Percentiles rank a stretch among this genome's conserved stretches.
Conservation (phyloP, 2,888 invertebrate species). For the Eristalis arbustorum region DNA sequence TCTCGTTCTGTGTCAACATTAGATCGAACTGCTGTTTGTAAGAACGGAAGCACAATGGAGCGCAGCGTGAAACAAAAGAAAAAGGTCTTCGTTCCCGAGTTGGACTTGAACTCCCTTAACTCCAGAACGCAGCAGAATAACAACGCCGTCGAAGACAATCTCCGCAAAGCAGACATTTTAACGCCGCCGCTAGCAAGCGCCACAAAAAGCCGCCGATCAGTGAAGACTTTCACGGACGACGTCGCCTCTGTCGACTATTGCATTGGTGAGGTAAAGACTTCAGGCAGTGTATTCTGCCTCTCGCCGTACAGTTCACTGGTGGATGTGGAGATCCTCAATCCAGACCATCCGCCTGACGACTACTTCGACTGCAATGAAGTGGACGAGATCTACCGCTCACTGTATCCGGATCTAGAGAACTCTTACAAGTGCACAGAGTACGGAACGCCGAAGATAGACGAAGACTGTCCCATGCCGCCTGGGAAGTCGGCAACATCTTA, state of each 20-base stretch:
- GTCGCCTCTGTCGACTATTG: neutral
- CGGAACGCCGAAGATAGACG: constrained; percentile 5
- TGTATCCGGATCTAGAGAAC: constrained; percentile 38
- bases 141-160: neutral
- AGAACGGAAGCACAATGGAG: constrained; percentile 65
- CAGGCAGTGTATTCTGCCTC: neutral
- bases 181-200: neutral
- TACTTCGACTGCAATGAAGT: constrained; percentile 39
- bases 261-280: neutral
- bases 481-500: neutral
- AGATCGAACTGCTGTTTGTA: constrained; percentile 9
- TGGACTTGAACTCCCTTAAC: neutral
- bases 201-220: no score
- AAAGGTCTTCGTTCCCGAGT: constrained; percentile 6
- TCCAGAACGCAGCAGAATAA: neutral
- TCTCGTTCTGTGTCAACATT: neutral
- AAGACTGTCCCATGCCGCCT: neutral
- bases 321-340: constrained; percentile 37
- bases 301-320: neutral
- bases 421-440: constrained; percentile 5
- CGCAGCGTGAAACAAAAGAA: constrained; percentile 34
- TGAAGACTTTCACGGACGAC: neutral
- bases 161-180: neutral
- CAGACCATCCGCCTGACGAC: neutral
- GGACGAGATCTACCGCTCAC: constrained; percentile 21